Percentiles rank a stretch among this genome's conserved stretches.
Conservation (phyloP, 2,797 vertebrate species). For the Lithobates sylvaticus region DNA sequence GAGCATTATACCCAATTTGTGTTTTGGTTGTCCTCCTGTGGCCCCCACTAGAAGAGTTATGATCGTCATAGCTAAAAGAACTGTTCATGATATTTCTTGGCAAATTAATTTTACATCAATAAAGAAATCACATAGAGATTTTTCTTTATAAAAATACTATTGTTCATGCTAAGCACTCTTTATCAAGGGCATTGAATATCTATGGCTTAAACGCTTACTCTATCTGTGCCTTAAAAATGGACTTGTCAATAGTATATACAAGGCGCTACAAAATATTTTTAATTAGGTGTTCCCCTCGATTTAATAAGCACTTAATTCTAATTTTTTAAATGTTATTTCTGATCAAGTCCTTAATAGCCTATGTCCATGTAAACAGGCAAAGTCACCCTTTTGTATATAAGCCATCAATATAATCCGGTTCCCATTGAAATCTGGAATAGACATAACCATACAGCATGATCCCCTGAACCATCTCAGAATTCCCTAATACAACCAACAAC, state of each 20-base stretch:
- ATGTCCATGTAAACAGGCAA: neutral
- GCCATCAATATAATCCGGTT: neutral
- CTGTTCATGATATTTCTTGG: too few species aligned
- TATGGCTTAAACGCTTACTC: too few species aligned
- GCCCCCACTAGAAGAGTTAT: too few species aligned
- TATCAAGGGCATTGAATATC: too few species aligned
- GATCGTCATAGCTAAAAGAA: too few species aligned
- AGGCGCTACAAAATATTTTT: neutral
- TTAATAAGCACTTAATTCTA: neutral
- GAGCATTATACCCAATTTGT: neutral
- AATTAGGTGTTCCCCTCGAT: neutral
- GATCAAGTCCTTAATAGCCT: neutral
- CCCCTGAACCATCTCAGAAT: constrained; percentile 20
- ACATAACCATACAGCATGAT: constrained; percentile 23
- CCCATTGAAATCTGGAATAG: neutral
- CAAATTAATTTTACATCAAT: too few species aligned
- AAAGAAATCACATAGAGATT: too few species aligned
- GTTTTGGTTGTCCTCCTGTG: too few species aligned
- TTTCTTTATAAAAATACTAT: too few species aligned
- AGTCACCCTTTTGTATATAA: neutral
- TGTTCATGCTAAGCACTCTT: too few species aligned
- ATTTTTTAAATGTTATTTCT: neutral
- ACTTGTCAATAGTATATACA: neutral
- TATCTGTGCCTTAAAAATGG: neutral
- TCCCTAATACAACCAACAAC: constrained; percentile 34